phyloP scores from a whole-genome alignment of 2,797 vertebrate species.

The Eulemur albifrons region DNA sequence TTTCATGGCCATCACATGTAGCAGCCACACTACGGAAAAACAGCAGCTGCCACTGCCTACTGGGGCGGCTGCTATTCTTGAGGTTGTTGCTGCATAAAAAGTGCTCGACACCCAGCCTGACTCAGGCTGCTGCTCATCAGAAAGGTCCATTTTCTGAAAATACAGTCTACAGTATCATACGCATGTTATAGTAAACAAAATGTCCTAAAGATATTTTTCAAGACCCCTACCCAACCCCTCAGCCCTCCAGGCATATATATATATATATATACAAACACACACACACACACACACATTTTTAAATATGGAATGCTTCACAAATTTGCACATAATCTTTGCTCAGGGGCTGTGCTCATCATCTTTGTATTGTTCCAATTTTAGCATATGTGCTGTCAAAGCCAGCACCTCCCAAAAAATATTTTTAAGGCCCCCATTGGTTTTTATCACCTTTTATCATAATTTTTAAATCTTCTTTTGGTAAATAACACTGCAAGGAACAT shows the following conservation, averaged over 20 bases:
- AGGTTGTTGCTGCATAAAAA: neutral
- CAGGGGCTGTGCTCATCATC: neutral
- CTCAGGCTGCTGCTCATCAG: neutral
- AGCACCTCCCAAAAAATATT: neutral
- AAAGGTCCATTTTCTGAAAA: slow-evolving; percentile 20
- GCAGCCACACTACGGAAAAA: neutral
- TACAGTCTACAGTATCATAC: neutral
- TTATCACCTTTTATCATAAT: neutral
- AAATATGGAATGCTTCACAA: neutral
- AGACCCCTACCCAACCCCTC: neutral
- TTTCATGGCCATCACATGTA: neutral
- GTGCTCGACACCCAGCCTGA: neutral
- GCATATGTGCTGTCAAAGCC: neutral
- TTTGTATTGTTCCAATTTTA: neutral
- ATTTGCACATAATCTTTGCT: neutral
- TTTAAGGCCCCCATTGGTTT: neutral
- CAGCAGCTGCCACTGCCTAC: neutral
- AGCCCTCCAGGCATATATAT: neutral
- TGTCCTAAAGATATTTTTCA: neutral
- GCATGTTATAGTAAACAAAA: neutral
- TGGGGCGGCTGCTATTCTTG: neutral
- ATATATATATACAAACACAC: too few relatives aligned
- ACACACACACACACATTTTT: neutral
- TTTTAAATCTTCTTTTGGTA: slow-evolving; percentile 32
- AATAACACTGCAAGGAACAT: slow-evolving; percentile 50